These are phyloP conservation scores for Listronotus oregonensis DNA, from an alignment of 1,140 invertebrate genomes.

Conservation along the genomic window DNA sequence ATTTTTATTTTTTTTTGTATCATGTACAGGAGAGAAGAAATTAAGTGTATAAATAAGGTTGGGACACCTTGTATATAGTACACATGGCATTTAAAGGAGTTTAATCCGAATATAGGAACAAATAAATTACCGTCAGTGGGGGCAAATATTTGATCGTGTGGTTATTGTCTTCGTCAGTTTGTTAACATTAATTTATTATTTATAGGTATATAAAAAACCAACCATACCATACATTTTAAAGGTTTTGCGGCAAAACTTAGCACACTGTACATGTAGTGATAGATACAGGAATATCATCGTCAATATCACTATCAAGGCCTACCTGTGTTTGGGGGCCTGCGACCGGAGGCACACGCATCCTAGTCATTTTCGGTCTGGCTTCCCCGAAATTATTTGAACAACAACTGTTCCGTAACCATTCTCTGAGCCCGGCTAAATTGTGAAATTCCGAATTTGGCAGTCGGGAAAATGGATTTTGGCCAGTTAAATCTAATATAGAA, in stretches of 20 bases:
- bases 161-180: no score
- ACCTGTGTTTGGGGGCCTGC: slow-evolving; percentile 35
- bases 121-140: no score
- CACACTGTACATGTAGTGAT: slow-evolving; percentile 30
- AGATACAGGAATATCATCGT: slow-evolving; percentile 26
- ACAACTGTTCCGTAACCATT: slow-evolving; percentile 63
- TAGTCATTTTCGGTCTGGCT: slow-evolving; percentile 31
- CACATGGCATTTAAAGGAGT: no score
- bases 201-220: no score
- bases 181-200: no score
- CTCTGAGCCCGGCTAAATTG: slow-evolving; percentile 70
- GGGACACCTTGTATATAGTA: no score
- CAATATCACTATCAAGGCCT: slow-evolving; percentile 36
- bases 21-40: no score
- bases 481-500: slow-evolving; percentile 81
- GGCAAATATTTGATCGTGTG: no score
- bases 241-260: slow-evolving; percentile 5
- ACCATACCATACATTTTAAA: slow-evolving; percentile 11
- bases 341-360: slow-evolving; percentile 5
- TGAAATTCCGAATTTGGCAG: slow-evolving; percentile 79
- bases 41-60: no score
- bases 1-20: no score
- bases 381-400: slow-evolving; percentile 51
- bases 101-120: no score
- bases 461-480: slow-evolving; percentile 79